Percentiles rank a stretch among this genome's conserved stretches.
Conservation (phyloP, 2,113 vertebrate species). For the Gymnogyps californianus region DNA sequence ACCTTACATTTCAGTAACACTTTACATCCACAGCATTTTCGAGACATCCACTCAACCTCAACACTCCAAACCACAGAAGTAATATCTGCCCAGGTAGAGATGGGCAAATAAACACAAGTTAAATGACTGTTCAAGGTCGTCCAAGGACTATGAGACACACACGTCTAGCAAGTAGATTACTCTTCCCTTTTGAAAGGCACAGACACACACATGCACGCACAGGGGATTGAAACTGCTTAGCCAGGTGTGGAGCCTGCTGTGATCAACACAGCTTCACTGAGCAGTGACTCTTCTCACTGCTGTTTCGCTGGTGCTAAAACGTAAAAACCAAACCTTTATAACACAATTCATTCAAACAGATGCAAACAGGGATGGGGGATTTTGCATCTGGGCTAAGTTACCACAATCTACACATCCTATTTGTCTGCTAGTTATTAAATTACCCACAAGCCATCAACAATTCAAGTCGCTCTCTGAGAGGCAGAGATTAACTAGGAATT, state of each 20-base stretch:
- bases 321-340: conserved; percentile 14
- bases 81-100: conserved; percentile 26
- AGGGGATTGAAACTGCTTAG: conserved; percentile 49
- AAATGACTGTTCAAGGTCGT: conserved; percentile 53
- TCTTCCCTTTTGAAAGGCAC: conserved; percentile 40
- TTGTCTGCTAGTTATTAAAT: conserved; percentile 67
- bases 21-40: not conserved
- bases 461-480: conserved; percentile 42
- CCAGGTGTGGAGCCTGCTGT: conserved; percentile 65
- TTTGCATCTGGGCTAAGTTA: conserved; percentile 57
- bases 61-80: conserved; percentile 24
- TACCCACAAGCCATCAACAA: conserved; percentile 60
- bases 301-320: not conserved
- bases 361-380: conserved; percentile 45
- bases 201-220: not conserved
- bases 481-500: conserved; percentile 64
- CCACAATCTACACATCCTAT: conserved; percentile 26
- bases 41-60: not conserved
- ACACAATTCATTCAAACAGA: conserved; percentile 20
- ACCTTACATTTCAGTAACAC: not conserved
- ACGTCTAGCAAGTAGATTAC: conserved; percentile 9
- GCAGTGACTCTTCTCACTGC: not conserved
- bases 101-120: conserved; percentile 24
- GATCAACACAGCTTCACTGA: conserved; percentile 43
- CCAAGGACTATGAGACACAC: not conserved